A percentile compares a stretch with the other conserved stretches of the same genome.
Evolutionary conservation across 2,888 invertebrate species (phyloP).

Genomic region (Formica aserva): DNA sequence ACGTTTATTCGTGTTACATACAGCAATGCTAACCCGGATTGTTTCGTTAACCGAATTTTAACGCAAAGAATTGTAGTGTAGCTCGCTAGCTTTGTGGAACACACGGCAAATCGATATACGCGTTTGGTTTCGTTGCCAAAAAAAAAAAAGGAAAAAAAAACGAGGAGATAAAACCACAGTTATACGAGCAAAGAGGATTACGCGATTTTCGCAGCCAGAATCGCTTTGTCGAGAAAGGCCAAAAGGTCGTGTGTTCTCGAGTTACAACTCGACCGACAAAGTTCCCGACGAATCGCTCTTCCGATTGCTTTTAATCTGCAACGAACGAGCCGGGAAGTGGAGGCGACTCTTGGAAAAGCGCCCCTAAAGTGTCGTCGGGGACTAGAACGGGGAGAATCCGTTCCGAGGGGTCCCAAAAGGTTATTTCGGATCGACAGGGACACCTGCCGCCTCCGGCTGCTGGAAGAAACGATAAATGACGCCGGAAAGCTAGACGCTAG

Average conservation of each 20-base stretch:
- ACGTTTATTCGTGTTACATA: constrained; percentile 15
- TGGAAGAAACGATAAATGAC: constrained; percentile 51
- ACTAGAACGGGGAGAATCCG: constrained; percentile 26
- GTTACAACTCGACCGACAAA: constrained; percentile 38
- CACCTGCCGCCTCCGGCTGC: constrained; percentile 47
- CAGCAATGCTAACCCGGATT: constrained; percentile 29
- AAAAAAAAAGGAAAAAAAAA: background rate
- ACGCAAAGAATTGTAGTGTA: constrained; percentile 24
- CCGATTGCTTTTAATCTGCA: constrained; percentile 71
- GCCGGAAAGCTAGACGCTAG: constrained; percentile 19
- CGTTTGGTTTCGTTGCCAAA: constrained; percentile 6
- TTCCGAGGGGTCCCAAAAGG: constrained; percentile 42
- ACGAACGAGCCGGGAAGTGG: constrained; percentile 37
- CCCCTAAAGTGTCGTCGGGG: constrained; percentile 52
- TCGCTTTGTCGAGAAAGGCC: constrained; percentile 8
- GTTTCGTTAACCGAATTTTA: constrained; percentile 35
- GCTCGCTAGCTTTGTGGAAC: constrained; percentile 23
- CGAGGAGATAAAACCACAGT: constrained; percentile 4
- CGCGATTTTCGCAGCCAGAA: constrained; percentile 15
- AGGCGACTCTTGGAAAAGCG: constrained; percentile 47
- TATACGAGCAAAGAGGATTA: constrained; percentile 29
- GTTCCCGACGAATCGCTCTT: constrained; percentile 45
- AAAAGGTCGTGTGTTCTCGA: constrained; percentile 21
- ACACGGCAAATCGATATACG: background rate
- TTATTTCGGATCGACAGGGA: constrained; percentile 34